A percentile compares a stretch with the other conserved stretches of the same genome.
Conservation (phyloP, 2,113 vertebrate genomes). For the Parus major region DNA sequence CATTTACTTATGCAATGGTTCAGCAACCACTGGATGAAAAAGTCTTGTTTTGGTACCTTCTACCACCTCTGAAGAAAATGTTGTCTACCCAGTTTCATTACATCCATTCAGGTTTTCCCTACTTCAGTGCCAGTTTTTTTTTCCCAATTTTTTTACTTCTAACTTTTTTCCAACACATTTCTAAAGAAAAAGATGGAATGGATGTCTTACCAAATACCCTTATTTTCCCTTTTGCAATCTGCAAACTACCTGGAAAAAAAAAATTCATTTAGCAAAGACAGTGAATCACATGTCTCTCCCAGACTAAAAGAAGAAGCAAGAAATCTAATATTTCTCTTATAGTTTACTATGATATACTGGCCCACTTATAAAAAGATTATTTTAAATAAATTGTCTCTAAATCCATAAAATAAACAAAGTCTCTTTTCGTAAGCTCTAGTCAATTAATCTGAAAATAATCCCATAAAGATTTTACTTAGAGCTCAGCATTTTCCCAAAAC, state of each 20-base stretch:
- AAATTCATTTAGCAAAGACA: neutral
- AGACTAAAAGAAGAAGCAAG: neutral
- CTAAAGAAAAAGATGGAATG: neutral
- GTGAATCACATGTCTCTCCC: neutral
- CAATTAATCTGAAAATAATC: slow-evolving; percentile 64
- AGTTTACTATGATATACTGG: slow-evolving; percentile 1
- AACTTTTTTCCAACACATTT: neutral
- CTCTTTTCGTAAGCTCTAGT: slow-evolving; percentile 18
- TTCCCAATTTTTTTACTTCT: neutral
- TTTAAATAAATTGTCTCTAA: slow-evolving; percentile 49
- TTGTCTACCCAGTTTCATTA: neutral
- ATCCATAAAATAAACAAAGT: slow-evolving; percentile 59
- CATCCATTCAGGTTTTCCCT: neutral
- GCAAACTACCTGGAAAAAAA: neutral
- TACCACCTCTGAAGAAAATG: neutral
- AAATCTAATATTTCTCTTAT: slow-evolving; percentile 26
- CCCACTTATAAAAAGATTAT: slow-evolving; percentile 38
- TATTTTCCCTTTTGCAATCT: neutral
- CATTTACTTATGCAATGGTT: neutral
- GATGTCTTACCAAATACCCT: neutral
- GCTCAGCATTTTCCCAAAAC: neutral
- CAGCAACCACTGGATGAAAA: neutral
- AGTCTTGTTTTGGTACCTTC: neutral
- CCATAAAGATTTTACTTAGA: slow-evolving; percentile 33
- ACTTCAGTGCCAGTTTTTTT: neutral